Base-by-base conservation (phyloP, 2,888 invertebrate genomes). In the Augiades crinisus region DNA sequence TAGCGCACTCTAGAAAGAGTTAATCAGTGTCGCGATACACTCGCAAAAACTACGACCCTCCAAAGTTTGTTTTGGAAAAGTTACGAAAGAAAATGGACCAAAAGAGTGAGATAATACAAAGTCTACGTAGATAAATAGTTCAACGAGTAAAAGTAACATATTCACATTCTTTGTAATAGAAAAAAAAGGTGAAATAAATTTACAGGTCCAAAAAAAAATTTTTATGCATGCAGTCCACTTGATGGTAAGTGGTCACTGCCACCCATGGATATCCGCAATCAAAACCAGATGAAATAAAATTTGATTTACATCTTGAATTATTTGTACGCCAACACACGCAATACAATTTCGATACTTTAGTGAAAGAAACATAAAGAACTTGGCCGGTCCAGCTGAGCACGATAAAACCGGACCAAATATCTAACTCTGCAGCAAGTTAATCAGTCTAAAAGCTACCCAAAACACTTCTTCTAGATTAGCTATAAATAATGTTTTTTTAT, bases 21-120 rank as follows among this genome's bases (percentile, higher is more conserved):
- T 47, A 47, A 38, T 47, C 47, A 47, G 38, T 47, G 38, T 47
- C 47, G 37, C 30, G 47, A 13, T 14, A 47, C 40, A 40, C 31
- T 31, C n/a, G 22, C 47, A 47, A 31, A 40, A 47, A 33, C 12
- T 10, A 8, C 27, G 12, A 14, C 16, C 40, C 13, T 46, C 36
- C 31, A 38, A 38, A 21, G 30, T 38, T 38, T 30, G 38, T 16
- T 38, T 47, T 21, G 21, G 37, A 47, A 27, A 47, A 37, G 22
- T 36, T 37, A 16, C 5, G 19, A 46, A 19, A 38, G 38, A 24
- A 38, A 38, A 12, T 38, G 19, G 38, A 14, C 38, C 13, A 38
- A 10, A 27, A 27, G 19, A n/a, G 10, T 10, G 5, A 10, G 27
- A 27, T 2, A 10, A 10, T n/a, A n/a, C n/a, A n/a, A n/a, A n/a